Base-by-base conservation (phyloP, 2,113 vertebrate species). In the Mobula birostris region DNA sequence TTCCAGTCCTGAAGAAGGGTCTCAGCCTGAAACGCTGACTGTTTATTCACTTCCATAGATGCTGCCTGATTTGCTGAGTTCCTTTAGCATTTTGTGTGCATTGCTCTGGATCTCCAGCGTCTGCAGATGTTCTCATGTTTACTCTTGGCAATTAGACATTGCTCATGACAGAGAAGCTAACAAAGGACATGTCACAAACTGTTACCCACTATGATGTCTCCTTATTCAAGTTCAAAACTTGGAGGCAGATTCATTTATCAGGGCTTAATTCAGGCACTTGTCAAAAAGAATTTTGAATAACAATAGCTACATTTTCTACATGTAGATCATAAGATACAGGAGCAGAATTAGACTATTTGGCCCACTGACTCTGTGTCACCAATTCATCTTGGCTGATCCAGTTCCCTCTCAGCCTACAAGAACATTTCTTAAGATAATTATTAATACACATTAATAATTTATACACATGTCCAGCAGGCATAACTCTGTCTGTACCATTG, bases 401-500 rank as follows among this genome's bases (percentile, higher is more conserved):
- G 1, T 48, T 48, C 48, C 48, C 48, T 48, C 48, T 48, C 48
- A 48, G 48, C 48, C 48, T 1, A 48, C 48, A 48, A 48, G 3
- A 48, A 0, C 3, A 83, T 56, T 63, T 88, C 58, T 79, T n/a
- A 79, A 88, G 85, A 88, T 15, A 66, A 88, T 61, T 61, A 29
- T 66, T 29, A 66, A 88, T 63, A 14, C 24, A 11, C 12, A 66
- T n/a, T n/a, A n/a, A n/a, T 14, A 27, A n/a, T 63, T 63, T 12
- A 88, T n/a, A 63, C 63, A 66, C 29, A 90, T 19, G 0, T 68
- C 15, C 29, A 90, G 19, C 14, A 17, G n/a, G 85, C 29, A 66
- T 32, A 19, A 66, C 17, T 19, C n/a, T 68, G 6, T 90, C 14
- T 58, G 32, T 97, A 99, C 99, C 99, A 99, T 99, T 48, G 99